A percentile compares a stretch with the other conserved stretches of the same genome.
phyloP scores from a whole-genome alignment of 1,140 invertebrate genomes.

The Lepidurus apus region DNA sequence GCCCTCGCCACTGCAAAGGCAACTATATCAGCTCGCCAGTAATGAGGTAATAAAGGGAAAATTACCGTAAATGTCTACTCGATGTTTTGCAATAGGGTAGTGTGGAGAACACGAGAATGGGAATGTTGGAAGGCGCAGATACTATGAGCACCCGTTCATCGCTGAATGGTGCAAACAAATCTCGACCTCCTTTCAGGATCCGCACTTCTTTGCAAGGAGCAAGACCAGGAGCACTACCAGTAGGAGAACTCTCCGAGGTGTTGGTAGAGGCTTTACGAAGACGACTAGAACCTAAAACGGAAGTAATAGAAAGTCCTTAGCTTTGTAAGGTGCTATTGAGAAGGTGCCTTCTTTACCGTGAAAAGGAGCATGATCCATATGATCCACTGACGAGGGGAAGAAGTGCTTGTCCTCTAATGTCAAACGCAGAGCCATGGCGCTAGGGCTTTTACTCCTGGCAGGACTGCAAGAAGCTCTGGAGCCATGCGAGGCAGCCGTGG shows the following conservation, averaged over 20 bases:
- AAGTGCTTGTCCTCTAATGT: background rate
- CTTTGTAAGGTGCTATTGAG: background rate
- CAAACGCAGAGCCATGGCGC: background rate
- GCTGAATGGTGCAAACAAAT: slow-evolving; percentile 51
- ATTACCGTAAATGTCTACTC: slow-evolving; percentile 57
- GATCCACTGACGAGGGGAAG: background rate
- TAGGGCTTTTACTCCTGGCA: slow-evolving; percentile 1
- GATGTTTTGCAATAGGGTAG: slow-evolving; percentile 68
- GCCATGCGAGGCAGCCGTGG: background rate
- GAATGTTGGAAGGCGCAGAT: slow-evolving; percentile 58
- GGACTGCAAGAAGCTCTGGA: background rate
- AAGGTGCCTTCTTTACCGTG: background rate
- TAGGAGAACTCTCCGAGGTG: slow-evolving; percentile 46
- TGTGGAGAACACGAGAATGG: slow-evolving; percentile 74
- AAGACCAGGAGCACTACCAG: slow-evolving; percentile 37
- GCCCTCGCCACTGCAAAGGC: slow-evolving; percentile 56
- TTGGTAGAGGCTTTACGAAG: slow-evolving; percentile 38
- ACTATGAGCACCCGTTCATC: slow-evolving; percentile 72
- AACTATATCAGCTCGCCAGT: slow-evolving; percentile 36
- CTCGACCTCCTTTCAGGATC: slow-evolving; percentile 39
- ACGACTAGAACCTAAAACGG: slow-evolving; percentile 28
- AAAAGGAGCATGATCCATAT: background rate
- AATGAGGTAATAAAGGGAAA: slow-evolving; percentile 27
- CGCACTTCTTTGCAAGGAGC: slow-evolving; percentile 53
- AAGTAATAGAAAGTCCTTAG: background rate